Evolutionary conservation across 2,113 vertebrate genomes (phyloP).

Genomic region (Dromiciops gliroides): DNA sequence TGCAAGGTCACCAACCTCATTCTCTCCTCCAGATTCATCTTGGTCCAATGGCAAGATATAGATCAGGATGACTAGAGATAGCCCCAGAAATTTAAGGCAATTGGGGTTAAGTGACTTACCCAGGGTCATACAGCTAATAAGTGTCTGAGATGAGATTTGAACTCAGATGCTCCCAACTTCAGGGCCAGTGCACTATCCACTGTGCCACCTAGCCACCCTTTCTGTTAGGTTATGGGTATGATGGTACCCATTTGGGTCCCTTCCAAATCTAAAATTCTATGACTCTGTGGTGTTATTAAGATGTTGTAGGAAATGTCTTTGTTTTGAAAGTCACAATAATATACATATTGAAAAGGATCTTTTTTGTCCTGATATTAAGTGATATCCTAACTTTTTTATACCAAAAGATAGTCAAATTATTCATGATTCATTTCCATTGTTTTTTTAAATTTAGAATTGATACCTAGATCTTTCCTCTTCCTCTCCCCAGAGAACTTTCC

Average conservation of each 20-base stretch:
- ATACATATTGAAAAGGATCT: neutral
- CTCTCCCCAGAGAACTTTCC: neutral
- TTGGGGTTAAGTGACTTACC: no score
- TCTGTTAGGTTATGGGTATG: neutral
- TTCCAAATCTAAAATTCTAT: neutral
- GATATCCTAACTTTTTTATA: neutral
- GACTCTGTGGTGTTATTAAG: conserved; percentile 17
- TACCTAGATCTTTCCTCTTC: neutral
- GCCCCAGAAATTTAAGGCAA: no score
- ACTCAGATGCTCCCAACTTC: no score
- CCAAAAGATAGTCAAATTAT: neutral
- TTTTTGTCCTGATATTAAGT: conserved; percentile 14
- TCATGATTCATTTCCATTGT: neutral
- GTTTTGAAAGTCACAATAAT: conserved; percentile 12
- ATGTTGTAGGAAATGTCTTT: neutral
- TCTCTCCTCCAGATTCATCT: no score
- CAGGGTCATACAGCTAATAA: no score
- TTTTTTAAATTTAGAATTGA: neutral
- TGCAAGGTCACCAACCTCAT: no score
- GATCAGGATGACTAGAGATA: no score
- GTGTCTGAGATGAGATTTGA: no score
- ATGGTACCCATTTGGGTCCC: neutral
- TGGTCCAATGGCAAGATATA: no score
- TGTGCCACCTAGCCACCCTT: no score
- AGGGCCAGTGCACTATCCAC: no score